phyloP scores from a whole-genome alignment of 35 echinoderm and acorn worm genomes.

The Apostichopus parvimensis region DNA sequence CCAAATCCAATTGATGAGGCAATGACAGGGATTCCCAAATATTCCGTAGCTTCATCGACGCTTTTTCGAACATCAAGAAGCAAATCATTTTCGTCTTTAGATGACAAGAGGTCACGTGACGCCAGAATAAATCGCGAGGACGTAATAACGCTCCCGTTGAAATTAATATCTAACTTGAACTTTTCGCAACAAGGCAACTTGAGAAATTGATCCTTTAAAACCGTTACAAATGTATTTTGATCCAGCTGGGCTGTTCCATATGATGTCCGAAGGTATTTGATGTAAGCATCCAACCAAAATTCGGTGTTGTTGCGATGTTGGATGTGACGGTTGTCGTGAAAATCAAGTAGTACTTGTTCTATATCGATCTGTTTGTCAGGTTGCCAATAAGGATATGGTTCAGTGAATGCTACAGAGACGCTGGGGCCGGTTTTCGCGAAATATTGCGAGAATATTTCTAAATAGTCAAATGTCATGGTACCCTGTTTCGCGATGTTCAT shows the following conservation, averaged over 20 bases:
- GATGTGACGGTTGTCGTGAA: constrained; percentile 58
- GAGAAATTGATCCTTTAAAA: constrained; percentile 55
- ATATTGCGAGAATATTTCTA: constrained; percentile 31
- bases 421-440: constrained; percentile 60
- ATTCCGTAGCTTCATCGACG: neutral
- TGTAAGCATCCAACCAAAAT: constrained; percentile 68
- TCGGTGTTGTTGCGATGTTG: constrained; percentile 18
- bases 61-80: constrained; percentile 42
- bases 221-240: neutral
- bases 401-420: constrained; percentile 51
- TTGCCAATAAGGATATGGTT: constrained; percentile 55
- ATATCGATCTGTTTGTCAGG: constrained; percentile 36
- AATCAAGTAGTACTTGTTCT: constrained; percentile 36
- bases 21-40: constrained; percentile 5
- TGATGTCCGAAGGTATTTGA: neutral
- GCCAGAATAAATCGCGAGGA: constrained; percentile 48
- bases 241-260: neutral
- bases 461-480: constrained; percentile 48
- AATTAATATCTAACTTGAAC: constrained; percentile 53
- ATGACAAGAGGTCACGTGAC: constrained; percentile 29
- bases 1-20: constrained; percentile 49
- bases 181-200: neutral
- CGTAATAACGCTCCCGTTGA: neutral
- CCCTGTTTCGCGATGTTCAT: constrained; percentile 48
- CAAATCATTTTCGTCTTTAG: constrained; percentile 41